Evolutionary conservation across 2,113 vertebrate genomes (phyloP).

Genomic region (Paratilapia polleni): DNA sequence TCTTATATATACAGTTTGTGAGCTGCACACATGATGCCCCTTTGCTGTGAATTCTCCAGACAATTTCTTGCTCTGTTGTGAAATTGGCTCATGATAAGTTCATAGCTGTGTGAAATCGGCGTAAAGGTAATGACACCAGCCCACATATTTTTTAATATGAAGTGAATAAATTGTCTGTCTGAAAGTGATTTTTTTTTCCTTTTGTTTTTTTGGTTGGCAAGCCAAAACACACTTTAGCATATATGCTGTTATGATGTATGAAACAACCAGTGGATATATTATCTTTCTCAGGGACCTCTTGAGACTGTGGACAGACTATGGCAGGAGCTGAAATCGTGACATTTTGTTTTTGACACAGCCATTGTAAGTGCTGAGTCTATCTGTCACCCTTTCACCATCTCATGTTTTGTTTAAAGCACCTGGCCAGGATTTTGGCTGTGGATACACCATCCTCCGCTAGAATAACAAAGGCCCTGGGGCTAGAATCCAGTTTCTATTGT

Average conservation of each 20-base stretch:
- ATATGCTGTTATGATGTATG: neutral
- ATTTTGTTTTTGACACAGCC: slow-evolving; percentile 28
- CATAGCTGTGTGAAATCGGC: too few relatives aligned
- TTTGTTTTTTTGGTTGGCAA: neutral
- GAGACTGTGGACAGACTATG: neutral
- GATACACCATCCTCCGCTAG: slow-evolving; percentile 14
- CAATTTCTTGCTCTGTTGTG: too few relatives aligned
- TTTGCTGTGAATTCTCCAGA: too few relatives aligned
- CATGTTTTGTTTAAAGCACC: slow-evolving; percentile 42
- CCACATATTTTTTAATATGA: too few relatives aligned
- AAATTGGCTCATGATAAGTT: too few relatives aligned
- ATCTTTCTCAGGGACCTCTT: slow-evolving; percentile 8
- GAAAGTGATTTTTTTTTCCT: too few relatives aligned
- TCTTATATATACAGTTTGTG: too few relatives aligned
- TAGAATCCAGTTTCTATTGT: slow-evolving; percentile 38
- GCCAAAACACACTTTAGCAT: neutral
- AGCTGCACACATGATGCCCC: too few relatives aligned
- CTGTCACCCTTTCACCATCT: slow-evolving; percentile 12
- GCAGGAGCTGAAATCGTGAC: neutral
- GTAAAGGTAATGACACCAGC: too few relatives aligned
- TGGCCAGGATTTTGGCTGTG: slow-evolving; percentile 15
- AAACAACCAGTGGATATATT: neutral
- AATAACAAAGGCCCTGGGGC: slow-evolving; percentile 39
- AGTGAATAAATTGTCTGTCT: too few relatives aligned
- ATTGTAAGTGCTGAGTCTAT: slow-evolving; percentile 21